Base-by-base conservation (phyloP, 2,888 invertebrate genomes). In the Deilephila porcellus region DNA sequence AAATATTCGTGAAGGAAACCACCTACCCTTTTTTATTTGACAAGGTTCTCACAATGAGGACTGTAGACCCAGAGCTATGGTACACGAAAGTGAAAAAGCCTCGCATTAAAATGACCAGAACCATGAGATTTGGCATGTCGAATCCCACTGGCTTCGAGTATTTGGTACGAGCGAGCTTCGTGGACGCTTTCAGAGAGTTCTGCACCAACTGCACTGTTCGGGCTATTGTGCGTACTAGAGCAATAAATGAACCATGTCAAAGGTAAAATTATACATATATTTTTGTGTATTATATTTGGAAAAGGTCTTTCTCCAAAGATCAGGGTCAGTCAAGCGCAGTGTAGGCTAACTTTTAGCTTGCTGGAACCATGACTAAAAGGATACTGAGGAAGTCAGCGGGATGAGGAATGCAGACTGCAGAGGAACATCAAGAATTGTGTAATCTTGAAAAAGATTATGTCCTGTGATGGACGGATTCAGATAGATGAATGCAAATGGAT, bases 31-130 rank as follows among this genome's bases (percentile, higher is more conserved):
- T 56, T n/a, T 1, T 56, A n/a, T n/a, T 6, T 17, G 14, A 32
- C 17, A 62, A 19, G 17, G 19, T 19, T 62, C 14, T 14, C 5
- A 45, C 17, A 45, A 67, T 67, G 64, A 37, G 64, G 25, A 67
- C 64, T 14, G 45, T 67, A 45, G 64, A 67, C 5, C 64, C 64
- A 1, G 45, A 67, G 5, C 14, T 67, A 17, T 67, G 64, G 64
- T 67, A 67, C 45, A 67, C 4, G 37, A 67, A 45, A 14, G 64
- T 67, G 4, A 67, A 45, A 11, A 67, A 67, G 25, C 64, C 64
- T 67, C 64, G 64, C 11, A 67, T 45, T 20, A 45, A 67, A 45
- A 25, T 67, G 45, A 67, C 45, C 20, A 67, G 64, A 25, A 20
- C 45, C 14, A 45, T 67, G 64, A 25, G 14, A 8, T 67, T 45